Evolutionary conservation across 2,113 vertebrate genomes (phyloP).

Genomic region (Grallaria varia): DNA sequence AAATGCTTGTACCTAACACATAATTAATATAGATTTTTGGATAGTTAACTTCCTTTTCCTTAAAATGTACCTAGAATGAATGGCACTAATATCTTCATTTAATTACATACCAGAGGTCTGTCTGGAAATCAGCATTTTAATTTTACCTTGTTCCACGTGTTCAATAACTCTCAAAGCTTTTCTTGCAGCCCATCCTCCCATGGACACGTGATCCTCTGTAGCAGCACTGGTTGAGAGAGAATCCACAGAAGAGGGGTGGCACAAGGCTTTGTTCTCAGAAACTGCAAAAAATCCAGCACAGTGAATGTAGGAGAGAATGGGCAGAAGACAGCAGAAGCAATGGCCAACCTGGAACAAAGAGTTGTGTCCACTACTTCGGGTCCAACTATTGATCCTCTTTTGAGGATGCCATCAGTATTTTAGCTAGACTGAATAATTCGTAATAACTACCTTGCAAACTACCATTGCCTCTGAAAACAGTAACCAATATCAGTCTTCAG

Average conservation of each 20-base stretch:
- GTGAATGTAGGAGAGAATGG: background rate
- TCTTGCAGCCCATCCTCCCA: constrained; percentile 98
- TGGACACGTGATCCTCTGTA: constrained; percentile 96
- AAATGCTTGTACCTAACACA: background rate
- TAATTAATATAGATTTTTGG: background rate
- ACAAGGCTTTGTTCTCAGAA: constrained; percentile 96
- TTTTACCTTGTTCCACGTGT: constrained; percentile 93
- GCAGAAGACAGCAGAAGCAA: background rate
- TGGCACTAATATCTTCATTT: background rate
- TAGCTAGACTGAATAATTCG: background rate
- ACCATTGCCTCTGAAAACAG: background rate
- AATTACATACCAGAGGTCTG: background rate
- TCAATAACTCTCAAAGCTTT: constrained; percentile 94
- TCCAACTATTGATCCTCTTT: background rate
- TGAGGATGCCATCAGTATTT: accelerated
- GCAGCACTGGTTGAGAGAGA: constrained; percentile 97
- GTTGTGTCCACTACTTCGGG: no score
- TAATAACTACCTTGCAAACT: background rate
- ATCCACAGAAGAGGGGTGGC: constrained; percentile 97
- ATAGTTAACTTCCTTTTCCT: background rate
- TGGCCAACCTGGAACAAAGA: background rate
- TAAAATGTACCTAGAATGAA: background rate
- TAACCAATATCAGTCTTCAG: background rate
- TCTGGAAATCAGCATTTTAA: background rate
- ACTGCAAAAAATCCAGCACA: constrained; percentile 76